Evolutionary conservation across 92 coral and sea anemone genomes (phyloP).

Genomic region (Phenganax subtilis): DNA sequence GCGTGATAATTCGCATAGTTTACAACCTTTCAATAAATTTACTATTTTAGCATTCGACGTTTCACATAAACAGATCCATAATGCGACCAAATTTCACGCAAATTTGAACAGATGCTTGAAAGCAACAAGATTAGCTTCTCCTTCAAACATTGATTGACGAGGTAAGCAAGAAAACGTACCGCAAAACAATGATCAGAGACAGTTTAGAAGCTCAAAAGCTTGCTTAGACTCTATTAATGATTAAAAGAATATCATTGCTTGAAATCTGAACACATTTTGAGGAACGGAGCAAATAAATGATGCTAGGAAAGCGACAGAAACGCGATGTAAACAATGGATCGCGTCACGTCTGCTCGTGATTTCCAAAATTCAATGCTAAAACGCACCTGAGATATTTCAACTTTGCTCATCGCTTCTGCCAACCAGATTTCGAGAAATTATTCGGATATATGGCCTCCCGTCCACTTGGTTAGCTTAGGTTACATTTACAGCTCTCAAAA

Average conservation of each 20-base stretch:
- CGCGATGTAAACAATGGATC: background rate
- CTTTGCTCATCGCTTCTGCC: slow-evolving; percentile 27
- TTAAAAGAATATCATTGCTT: slow-evolving; percentile 14
- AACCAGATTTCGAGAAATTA: slow-evolving; percentile 16
- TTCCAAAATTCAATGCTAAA: background rate
- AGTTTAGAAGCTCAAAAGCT: background rate
- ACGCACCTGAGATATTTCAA: slow-evolving; percentile 34
- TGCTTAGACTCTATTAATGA: slow-evolving; percentile 16
- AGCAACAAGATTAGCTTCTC: background rate
- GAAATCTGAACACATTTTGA: background rate
- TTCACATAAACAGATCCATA: background rate
- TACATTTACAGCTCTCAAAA: slow-evolving; percentile 16
- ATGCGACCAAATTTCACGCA: background rate
- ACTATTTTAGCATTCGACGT: background rate
- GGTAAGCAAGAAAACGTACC: background rate
- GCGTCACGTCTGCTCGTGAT: background rate
- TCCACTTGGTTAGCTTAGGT: slow-evolving; percentile 18
- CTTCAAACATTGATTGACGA: background rate
- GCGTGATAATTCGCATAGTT: background rate
- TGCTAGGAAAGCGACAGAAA: background rate
- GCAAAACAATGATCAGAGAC: too few relatives aligned
- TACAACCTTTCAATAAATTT: background rate
- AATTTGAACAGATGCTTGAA: background rate
- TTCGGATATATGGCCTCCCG: slow-evolving; percentile 16
- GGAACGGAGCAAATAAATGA: background rate